A percentile compares a stretch with the other conserved stretches of the same genome.
Conservation (phyloP, 2,888 invertebrate genomes). For the Athalia rosae region DNA sequence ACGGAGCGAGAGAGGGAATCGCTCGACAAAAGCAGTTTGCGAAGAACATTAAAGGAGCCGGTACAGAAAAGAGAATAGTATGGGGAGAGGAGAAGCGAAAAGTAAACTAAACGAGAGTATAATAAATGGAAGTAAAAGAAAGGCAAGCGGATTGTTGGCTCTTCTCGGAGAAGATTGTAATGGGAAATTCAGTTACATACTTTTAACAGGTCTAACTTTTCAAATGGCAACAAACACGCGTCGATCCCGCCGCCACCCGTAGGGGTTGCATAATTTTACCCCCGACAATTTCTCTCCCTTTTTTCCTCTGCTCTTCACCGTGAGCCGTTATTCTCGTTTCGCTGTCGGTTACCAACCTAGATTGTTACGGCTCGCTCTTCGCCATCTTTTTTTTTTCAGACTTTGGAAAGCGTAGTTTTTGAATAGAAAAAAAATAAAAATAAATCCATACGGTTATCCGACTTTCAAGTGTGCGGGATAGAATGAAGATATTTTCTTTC, state of each 20-base stretch:
- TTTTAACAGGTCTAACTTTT: slow-evolving; percentile 32
- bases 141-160: slow-evolving; percentile 29
- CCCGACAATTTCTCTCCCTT: too few relatives aligned
- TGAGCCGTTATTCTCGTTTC: too few relatives aligned
- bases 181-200: slow-evolving; percentile 37
- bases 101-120: background rate
- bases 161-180: slow-evolving; percentile 35
- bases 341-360: too few relatives aligned
- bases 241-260: background rate
- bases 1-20: slow-evolving; percentile 40
- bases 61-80: background rate
- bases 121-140: background rate
- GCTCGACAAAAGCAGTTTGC: slow-evolving; percentile 43
- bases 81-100: background rate
- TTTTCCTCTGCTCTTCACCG: too few relatives aligned
- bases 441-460: too few relatives aligned
- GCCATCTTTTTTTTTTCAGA: too few relatives aligned
- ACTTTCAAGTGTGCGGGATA: too few relatives aligned
- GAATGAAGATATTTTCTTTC: too few relatives aligned
- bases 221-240: slow-evolving; percentile 23
- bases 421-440: too few relatives aligned
- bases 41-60: slow-evolving; percentile 41
- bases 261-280: background rate
- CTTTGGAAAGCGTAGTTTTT: too few relatives aligned
- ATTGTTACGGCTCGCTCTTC: too few relatives aligned